Evolutionary conservation across 2,888 invertebrate species (phyloP).

Genomic region (Cyaniris semiargus): DNA sequence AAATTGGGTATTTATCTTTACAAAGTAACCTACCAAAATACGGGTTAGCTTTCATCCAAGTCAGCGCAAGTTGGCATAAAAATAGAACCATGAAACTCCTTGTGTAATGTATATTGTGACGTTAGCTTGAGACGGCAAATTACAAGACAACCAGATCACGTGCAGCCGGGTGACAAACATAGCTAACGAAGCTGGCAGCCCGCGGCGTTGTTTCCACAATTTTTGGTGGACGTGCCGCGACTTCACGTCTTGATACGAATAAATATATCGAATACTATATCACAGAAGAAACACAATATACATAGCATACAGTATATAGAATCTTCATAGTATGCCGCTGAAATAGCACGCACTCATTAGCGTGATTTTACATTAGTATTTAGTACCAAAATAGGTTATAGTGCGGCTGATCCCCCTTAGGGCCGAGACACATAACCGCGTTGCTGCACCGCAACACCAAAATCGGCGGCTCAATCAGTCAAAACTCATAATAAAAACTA

Average conservation of each 20-base stretch:
- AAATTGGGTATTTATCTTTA: too few species aligned
- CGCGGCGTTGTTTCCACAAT: slow-evolving; percentile 47
- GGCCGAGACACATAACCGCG: too few species aligned
- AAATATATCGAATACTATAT: background rate
- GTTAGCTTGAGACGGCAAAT: background rate
- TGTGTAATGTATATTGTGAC: background rate
- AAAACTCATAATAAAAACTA: too few species aligned
- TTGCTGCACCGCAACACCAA: too few species aligned
- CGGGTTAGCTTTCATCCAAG: background rate
- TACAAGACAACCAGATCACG: slow-evolving; percentile 21
- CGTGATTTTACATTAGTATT: too few species aligned
- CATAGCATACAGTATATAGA: too few species aligned
- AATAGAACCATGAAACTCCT: background rate
- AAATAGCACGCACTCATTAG: too few species aligned
- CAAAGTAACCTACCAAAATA: background rate
- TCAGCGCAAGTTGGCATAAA: background rate
- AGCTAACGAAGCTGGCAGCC: slow-evolving; percentile 56
- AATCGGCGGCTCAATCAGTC: too few species aligned
- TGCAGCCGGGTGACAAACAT: slow-evolving; percentile 41
- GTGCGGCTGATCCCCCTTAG: too few species aligned
- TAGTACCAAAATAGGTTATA: too few species aligned
- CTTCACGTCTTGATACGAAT: background rate
- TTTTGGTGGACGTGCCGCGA: slow-evolving; percentile 50
- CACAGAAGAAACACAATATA: background rate
- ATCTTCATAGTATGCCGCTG: too few species aligned